Conservation (phyloP, 2,888 invertebrate genomes). For the Caenorhabditis auriculariae region DNA sequence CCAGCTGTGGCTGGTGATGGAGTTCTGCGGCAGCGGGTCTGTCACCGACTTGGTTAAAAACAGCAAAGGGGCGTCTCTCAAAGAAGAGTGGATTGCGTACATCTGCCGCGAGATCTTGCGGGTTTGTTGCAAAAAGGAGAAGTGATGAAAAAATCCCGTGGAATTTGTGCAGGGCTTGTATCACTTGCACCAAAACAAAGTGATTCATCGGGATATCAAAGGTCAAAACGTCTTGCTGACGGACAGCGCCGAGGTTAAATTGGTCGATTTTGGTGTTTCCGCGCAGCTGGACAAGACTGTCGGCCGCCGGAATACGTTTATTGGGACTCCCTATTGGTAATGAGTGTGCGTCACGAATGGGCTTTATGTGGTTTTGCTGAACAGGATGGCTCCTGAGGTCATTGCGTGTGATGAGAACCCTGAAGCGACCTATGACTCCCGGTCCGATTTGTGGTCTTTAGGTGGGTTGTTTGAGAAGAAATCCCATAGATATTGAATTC, state of each 20-base stretch:
- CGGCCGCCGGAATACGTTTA: conserved; percentile 96
- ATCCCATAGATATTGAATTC: too few relatives aligned
- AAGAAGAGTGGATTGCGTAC: conserved; percentile 99
- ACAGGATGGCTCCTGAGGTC: conserved; percentile 92
- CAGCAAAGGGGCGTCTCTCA: conserved; percentile 93
- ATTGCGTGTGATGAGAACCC: conserved; percentile 99
- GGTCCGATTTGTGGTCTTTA: conserved; percentile 71
- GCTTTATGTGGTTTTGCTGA: conserved; percentile 11
- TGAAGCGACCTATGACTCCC: conserved; percentile 94
- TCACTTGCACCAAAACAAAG: conserved; percentile 96
- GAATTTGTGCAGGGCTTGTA: conserved; percentile 84
- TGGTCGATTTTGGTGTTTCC: conserved; percentile 98
- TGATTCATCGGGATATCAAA: conserved; percentile 93
- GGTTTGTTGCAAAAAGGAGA: too few relatives aligned
- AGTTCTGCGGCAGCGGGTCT: conserved; percentile 98
- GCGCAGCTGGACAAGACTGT: conserved; percentile 98
- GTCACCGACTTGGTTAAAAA: conserved; percentile 99
- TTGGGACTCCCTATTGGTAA: conserved; percentile 74
- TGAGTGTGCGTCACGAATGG: conserved; percentile 11
- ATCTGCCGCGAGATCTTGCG: conserved; percentile 82
- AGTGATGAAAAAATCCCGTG: not conserved
- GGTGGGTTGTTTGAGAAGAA: conserved; percentile 42
- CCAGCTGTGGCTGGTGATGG: conserved; percentile 96
- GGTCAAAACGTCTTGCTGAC: conserved; percentile 98
- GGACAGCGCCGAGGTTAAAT: conserved; percentile 97